Percentiles rank a stretch among this genome's conserved stretches.
Conservation (phyloP, 2,888 invertebrate genomes). For the Andrena bicolor region DNA sequence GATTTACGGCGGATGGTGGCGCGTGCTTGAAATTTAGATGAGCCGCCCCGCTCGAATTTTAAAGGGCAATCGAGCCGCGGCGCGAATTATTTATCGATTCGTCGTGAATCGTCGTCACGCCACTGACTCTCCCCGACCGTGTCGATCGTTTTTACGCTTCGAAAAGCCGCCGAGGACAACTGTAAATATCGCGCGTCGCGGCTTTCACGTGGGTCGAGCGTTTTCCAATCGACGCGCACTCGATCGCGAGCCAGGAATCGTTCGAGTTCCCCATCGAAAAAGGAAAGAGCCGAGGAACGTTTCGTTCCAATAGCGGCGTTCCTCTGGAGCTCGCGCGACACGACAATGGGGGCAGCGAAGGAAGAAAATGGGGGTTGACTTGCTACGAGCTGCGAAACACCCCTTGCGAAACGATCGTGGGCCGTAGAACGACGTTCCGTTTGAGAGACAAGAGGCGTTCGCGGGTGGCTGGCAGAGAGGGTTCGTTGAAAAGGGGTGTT, state of each 20-base stretch:
- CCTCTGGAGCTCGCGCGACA: no score
- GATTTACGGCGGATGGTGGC: conserved; percentile 1
- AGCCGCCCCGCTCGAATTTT: conserved; percentile 1
- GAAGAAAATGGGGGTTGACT: not conserved
- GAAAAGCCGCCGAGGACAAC: not conserved
- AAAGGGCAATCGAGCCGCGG: not conserved
- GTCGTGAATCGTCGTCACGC: not conserved
- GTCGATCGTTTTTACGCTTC: not conserved
- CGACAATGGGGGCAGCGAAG: no score
- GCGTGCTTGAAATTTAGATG: conserved; percentile 16
- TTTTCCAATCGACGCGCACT: conserved; percentile 17
- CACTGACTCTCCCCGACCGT: not conserved
- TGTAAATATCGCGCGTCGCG: conserved; percentile 42
- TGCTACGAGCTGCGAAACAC: not conserved
- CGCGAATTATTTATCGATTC: conserved; percentile 31
- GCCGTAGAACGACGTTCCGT: not conserved
- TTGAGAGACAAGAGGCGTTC: not conserved
- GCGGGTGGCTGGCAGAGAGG: not conserved
- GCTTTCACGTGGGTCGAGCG: not conserved
- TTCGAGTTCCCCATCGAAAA: not conserved
- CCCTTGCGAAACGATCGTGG: not conserved
- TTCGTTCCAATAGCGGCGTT: not conserved
- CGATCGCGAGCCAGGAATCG: not conserved
- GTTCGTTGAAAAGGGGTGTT: not conserved
- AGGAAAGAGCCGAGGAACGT: not conserved